Evolutionary conservation across 1,140 invertebrate species (phyloP), one percentile per base, ranked within the genome.

Genomic region (Liolophura sinensis): DNA sequence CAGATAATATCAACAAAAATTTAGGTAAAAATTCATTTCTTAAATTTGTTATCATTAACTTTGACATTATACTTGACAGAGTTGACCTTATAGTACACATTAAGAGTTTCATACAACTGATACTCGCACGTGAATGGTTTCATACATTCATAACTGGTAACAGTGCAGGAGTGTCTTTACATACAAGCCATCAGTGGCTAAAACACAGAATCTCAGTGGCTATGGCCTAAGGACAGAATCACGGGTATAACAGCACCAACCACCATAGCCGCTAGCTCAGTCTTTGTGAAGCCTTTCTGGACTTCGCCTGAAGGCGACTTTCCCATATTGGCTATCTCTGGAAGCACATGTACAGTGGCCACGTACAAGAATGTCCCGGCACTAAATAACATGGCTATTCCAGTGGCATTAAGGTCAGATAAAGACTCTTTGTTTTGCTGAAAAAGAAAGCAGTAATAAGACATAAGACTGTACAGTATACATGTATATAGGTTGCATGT

Each of bases 281-380:
- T 88, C 63, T 90, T 88, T 62, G 88, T 89, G 60, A 96, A 88
- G 50, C 88, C 88, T 73, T 88, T 87, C 47, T 82, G 77, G 20
- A 86, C 75, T n/a, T 83, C 87, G 67, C 86, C 86, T 82, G 87
- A 85, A 14, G 84, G 65, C 51, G 73, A 67, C 15, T 65, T 80
- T 70, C 76, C 78, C 59, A 75, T 65, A n/a, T 78, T 81, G 15
- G 85, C 80, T 9, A 99, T 85, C 85, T 99, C 97, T 0, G 97
- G 96, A 54, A 99, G 83, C 4, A 99, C 96, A 84, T 99, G 97
- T 1, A 99, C 96, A 1, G 97, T 98, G 0, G 97, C 95, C 9
- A 99, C 97, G 80, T 99, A 99, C 11, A 99, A 86, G 85, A 99
- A 99, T 55, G 97, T 99, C 1, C 97, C 97, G 1, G 95, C 97